Evolutionary conservation across 2,113 vertebrate species (phyloP).

Genomic region (Xiphias gladius): DNA sequence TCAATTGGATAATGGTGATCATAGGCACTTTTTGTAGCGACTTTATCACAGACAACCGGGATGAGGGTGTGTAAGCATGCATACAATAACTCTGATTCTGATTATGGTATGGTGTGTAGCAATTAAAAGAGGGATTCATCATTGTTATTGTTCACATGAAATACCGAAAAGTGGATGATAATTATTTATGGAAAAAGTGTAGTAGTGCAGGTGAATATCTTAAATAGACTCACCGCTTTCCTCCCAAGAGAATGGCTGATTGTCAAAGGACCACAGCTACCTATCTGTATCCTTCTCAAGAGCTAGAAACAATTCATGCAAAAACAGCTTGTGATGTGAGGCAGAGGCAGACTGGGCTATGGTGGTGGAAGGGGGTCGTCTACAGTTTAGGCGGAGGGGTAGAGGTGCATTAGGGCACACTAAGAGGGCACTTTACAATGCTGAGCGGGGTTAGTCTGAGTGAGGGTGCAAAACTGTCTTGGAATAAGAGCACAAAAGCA

Average conservation of each 20-base stretch:
- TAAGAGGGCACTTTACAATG: slow-evolving; percentile 85
- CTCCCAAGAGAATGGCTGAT: slow-evolving; percentile 46
- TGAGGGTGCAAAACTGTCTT: slow-evolving; percentile 55
- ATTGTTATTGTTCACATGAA: neutral
- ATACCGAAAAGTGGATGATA: neutral
- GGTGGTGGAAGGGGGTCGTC: slow-evolving; percentile 47
- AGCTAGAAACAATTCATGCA: slow-evolving; percentile 68
- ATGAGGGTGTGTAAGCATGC: neutral
- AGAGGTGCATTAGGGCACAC: slow-evolving; percentile 78
- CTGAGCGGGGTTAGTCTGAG: slow-evolving; percentile 62
- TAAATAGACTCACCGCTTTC: slow-evolving; percentile 26
- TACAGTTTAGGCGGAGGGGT: slow-evolving; percentile 57
- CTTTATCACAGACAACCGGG: neutral
- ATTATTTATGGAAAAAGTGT: neutral
- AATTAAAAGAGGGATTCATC: neutral
- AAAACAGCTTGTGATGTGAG: slow-evolving; percentile 60
- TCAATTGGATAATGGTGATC: neutral
- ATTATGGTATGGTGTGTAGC: too few relatives aligned
- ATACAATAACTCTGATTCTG: neutral
- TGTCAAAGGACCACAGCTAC: slow-evolving; percentile 32
- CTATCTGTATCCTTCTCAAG: slow-evolving; percentile 41
- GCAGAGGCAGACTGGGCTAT: slow-evolving; percentile 39
- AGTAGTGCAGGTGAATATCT: slow-evolving; percentile 4
- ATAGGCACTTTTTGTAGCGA: neutral
- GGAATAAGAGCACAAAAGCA: slow-evolving; percentile 62